Conservation (phyloP, 2,888 invertebrate genomes). For the Melanotus villosus region DNA sequence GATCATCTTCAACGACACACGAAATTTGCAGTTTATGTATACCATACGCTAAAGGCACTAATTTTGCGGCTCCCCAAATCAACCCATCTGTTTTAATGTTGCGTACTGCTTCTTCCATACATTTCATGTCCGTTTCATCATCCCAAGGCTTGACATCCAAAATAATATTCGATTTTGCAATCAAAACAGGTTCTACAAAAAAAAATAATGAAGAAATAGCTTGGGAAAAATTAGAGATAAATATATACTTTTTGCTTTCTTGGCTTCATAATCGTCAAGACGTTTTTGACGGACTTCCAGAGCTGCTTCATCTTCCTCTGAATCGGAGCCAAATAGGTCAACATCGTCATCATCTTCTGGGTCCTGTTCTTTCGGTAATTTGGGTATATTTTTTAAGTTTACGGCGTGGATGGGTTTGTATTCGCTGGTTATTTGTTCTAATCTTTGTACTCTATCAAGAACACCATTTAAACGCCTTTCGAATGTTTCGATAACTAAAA, state of each 20-base stretch:
- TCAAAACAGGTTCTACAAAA: constrained; percentile 81
- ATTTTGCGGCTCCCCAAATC: constrained; percentile 94
- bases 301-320: constrained; percentile 83
- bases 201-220: constrained; percentile 2
- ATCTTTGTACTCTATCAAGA: constrained; percentile 52
- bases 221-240: not conserved
- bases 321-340: constrained; percentile 87
- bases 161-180: constrained; percentile 96
- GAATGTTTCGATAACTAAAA: constrained; percentile 22
- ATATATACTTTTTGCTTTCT: constrained; percentile 87
- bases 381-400: not conserved
- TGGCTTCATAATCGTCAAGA: constrained; percentile 89
- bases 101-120: constrained; percentile 86
- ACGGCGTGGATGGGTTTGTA: constrained; percentile 17
- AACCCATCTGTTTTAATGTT: constrained; percentile 87
- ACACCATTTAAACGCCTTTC: constrained; percentile 37
- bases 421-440: constrained; percentile 56
- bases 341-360: constrained; percentile 79
- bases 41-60: constrained; percentile 93
- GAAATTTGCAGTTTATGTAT: constrained; percentile 93
- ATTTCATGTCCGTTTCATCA: constrained; percentile 93
- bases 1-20: constrained; percentile 96
- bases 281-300: constrained; percentile 86
- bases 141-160: constrained; percentile 95
- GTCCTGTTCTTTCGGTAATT: constrained; percentile 70